These are phyloP conservation scores for Euwallacea fornicatus DNA, from an alignment of 1,140 invertebrate species.

Conservation along the genomic window DNA sequence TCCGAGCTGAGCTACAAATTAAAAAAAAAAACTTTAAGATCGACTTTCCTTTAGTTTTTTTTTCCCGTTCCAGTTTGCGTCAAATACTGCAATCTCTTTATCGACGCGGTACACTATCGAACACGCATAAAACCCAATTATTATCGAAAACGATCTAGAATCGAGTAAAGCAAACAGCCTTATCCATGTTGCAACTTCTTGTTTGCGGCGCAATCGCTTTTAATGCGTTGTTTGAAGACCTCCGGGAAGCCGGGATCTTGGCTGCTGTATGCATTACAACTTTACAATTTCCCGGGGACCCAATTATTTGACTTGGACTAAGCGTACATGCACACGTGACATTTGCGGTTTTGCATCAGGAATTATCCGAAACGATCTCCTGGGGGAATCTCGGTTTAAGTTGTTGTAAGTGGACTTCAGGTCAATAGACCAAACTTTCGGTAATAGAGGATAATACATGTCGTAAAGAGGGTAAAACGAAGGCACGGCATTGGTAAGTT, in stretches of 20 bases:
- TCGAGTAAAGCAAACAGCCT: conserved; percentile 2
- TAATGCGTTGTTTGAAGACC: conserved; percentile 5
- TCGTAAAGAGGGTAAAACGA: too few species aligned
- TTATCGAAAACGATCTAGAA: not conserved
- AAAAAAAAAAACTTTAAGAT: too few species aligned
- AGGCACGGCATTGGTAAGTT: too few species aligned
- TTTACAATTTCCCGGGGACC: conserved; percentile 6
- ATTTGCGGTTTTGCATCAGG: not conserved
- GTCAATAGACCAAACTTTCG: not conserved
- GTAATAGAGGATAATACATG: too few species aligned
- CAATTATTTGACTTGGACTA: conserved; percentile 9
- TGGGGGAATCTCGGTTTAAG: not conserved
- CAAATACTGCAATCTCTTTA: too few species aligned
- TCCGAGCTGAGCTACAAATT: too few species aligned
- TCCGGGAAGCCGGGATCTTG: conserved; percentile 5
- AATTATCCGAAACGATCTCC: not conserved
- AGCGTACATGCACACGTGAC: not conserved
- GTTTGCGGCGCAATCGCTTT: not conserved
- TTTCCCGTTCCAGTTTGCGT: too few species aligned
- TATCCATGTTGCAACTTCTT: not conserved
- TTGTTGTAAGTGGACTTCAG: too few species aligned
- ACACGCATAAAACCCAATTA: too few species aligned
- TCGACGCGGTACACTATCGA: too few species aligned
- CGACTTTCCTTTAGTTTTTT: too few species aligned
- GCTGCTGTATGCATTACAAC: not conserved